Evolutionary conservation across 2,113 vertebrate species (phyloP), one percentile per base, ranked within the genome.

Genomic region (Psophia crepitans): DNA sequence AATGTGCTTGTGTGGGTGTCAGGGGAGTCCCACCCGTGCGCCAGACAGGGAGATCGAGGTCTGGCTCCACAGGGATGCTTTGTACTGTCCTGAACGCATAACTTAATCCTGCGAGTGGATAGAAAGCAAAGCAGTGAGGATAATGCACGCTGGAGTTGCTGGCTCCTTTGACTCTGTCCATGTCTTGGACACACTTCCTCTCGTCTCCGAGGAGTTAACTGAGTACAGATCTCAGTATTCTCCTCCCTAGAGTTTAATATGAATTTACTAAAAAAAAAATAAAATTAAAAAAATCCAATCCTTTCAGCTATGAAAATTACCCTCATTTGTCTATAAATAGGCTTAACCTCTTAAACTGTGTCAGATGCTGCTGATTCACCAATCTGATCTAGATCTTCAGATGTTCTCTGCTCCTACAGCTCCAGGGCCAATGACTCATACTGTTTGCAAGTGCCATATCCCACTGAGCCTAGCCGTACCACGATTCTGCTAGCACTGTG

Each of bases 271-370:
- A 30, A 71, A 74, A 83, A 79, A 76, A 89, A 92, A 87, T 81
- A 46, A n/a, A 37, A 78, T 65, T 76, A 83, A 76, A 87, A 92
- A 87, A 82, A 53, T 14, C 16, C 33, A 71, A 81, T 93, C 82
- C 78, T 79, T 93, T 90, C 80, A 86, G 83, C 71, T 81, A 93
- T 70, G 82, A 96, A 95, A 96, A 96, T 95, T 94, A 91, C 71
- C 43, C 61, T 96, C n/a, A 74, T 95, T 95, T 96, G 41, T 92
- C 78, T 96, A 91, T 89, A 96, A 96, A 95, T 91, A 96, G 84
- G 87, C 87, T 96, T 95, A 96, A 96, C 95, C 95, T 92, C 90
- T 95, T 95, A 94, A 96, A 93, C 90, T 84, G 69, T 94, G 92
- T 95, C 95, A 94, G 86, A 92, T 95, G 90, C 64, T 94, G 85